Evolutionary conservation across 2,797 vertebrate species (phyloP), one percentile per base, ranked within the genome.

Genomic region (Etheostoma nigrum): DNA sequence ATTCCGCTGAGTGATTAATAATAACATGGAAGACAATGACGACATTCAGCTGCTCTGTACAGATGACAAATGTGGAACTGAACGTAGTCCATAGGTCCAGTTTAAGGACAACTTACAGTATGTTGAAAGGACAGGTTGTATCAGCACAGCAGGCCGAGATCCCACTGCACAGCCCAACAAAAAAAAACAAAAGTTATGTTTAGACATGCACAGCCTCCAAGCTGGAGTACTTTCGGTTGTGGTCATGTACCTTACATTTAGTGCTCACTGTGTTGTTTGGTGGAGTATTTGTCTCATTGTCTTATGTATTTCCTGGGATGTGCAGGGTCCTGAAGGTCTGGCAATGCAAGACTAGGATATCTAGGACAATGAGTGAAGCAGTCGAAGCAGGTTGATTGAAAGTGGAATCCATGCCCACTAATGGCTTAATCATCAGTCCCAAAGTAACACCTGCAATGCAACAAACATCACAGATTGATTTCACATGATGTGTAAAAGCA

Each of bases 1-100:
- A 19, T 86, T 80, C 59, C 23, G 13, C 79, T 84, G 71, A 72
- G 52, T 67, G 73, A 76, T 70, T 82, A 77, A 86, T 82, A 68
- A 74, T 55, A 71, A 74, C 69, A 71, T 13, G 59, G 70, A 33
- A 48, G 65, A 19, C 55, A 19, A 72, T 81, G 86, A 89, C 59
- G 53, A 74, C 69, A 75, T 57, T 63, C 44, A 1, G 61, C 36
- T 14, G 23, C 8, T 15, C 58, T 14, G 66, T 4, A 66, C 3
- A 8, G 16, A 76, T 76, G 78, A 77, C 49, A 75, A 23, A 78
- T 69, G 55, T 57, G 71, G 54, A 63, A 23, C 49, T 69, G 49
- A 15, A 74, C 0, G 16, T 18, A 16, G 14, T 49, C 40, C 1
- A n/a, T 63, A 48, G 58, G 49, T 64, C 49, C 67, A 13, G n/a